Percentiles rank a stretch among this genome's conserved stretches.
Evolutionary conservation across 2,888 invertebrate genomes (phyloP).

Genomic region (Dexiosoma caninum): DNA sequence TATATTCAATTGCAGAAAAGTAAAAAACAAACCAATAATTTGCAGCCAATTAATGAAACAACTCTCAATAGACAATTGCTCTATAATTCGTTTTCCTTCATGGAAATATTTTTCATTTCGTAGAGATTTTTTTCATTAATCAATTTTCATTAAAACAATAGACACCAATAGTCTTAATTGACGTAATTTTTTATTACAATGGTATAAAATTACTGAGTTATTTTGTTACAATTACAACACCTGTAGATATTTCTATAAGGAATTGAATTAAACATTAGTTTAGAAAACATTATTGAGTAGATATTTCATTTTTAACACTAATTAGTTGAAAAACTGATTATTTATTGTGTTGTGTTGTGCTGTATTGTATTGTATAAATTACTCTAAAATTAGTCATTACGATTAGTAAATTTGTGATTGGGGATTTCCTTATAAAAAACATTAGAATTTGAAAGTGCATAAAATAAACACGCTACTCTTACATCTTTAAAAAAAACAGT

Average conservation of each 20-base stretch:
- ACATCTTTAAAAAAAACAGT: not conserved
- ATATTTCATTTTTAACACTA: constrained; percentile 44
- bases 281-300: constrained; percentile 20
- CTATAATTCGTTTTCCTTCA: constrained; percentile 6
- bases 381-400: constrained; percentile 14
- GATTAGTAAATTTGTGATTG: constrained; percentile 6
- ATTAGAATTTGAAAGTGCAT: not conserved
- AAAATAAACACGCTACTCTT: not conserved
- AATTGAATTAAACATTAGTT: constrained; percentile 32
- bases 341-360: no score
- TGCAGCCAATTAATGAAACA: constrained; percentile 29
- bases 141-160: constrained; percentile 35
- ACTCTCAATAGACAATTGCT: constrained; percentile 8
- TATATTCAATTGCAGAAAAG: not conserved
- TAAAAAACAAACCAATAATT: constrained; percentile 25
- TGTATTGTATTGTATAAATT: constrained; percentile 16
- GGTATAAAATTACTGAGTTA: constrained; percentile 21
- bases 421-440: constrained; percentile 1
- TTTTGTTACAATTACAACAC: constrained; percentile 53
- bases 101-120: not conserved
- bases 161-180: constrained; percentile 40
- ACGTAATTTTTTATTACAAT: constrained; percentile 36
- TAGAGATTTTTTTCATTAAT: constrained; percentile 7
- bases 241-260: constrained; percentile 42
- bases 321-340: constrained; percentile 20